phyloP scores from a whole-genome alignment of 2,888 invertebrate genomes.

The Dryocosmus kuriphilus region DNA sequence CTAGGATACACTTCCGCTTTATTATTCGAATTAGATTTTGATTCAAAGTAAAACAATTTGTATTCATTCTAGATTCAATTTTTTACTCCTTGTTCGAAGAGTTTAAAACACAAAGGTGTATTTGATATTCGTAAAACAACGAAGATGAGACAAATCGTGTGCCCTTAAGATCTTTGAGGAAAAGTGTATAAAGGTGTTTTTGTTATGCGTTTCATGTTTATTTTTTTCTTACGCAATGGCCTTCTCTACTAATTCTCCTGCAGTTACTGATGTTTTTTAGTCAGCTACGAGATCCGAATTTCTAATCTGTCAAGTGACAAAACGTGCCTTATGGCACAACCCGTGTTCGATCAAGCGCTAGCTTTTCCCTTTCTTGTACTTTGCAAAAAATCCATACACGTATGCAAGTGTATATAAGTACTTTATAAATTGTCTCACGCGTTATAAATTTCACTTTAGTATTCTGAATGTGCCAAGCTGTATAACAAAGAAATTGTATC shows the following conservation, averaged over 20 bases:
- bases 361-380: neutral
- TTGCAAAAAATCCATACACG: neutral
- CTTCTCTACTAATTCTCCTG: conserved; percentile 31
- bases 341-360: neutral
- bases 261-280: neutral
- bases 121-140: no score
- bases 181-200: neutral
- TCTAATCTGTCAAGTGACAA: conserved; percentile 3
- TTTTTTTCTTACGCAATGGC: conserved; percentile 24
- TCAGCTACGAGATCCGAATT: conserved; percentile 26
- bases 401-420: neutral
- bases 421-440: neutral
- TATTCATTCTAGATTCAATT: neutral
- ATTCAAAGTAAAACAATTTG: neutral
- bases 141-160: neutral
- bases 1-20: no score
- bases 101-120: neutral
- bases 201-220: conserved; percentile 22
- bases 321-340: neutral
- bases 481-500: neutral
- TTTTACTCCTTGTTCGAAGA: neutral
- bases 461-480: neutral
- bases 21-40: neutral
- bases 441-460: neutral
- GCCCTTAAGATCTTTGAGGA: neutral